phyloP scores from a whole-genome alignment of 92 coral and sea anemone species.

The Epizoanthus stellaris region DNA sequence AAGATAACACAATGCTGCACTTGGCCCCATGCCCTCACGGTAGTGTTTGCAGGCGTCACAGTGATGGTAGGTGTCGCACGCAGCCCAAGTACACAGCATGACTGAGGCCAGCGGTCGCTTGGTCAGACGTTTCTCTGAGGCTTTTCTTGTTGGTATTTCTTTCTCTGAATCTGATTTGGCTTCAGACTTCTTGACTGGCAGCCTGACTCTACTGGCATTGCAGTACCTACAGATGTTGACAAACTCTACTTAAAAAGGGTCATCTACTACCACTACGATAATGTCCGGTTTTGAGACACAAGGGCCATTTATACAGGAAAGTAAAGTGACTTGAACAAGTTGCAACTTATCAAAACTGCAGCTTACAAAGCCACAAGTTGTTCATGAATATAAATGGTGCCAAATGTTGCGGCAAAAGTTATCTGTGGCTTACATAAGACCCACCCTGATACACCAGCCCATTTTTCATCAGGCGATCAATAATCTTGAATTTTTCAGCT shows the following conservation, averaged over 20 bases:
- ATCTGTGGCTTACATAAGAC: too few relatives aligned
- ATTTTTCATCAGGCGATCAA: too few relatives aligned
- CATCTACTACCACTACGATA: background rate
- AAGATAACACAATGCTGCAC: constrained; percentile 69
- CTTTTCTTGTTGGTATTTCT: constrained; percentile 25
- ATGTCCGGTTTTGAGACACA: too few relatives aligned
- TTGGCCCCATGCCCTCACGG: constrained; percentile 95
- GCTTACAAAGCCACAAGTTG: too few relatives aligned
- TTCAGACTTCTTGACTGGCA: constrained; percentile 47
- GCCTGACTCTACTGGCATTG: constrained; percentile 64
- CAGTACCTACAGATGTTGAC: constrained; percentile 32
- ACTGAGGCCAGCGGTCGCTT: constrained; percentile 77
- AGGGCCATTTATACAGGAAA: too few relatives aligned
- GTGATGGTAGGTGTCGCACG: constrained; percentile 92
- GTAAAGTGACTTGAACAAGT: too few relatives aligned
- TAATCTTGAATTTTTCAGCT: too few relatives aligned
- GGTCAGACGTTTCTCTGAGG: constrained; percentile 44
- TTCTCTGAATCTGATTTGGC: constrained; percentile 28
- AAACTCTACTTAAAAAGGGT: background rate
- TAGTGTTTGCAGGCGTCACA: constrained; percentile 94
- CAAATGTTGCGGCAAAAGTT: too few relatives aligned
- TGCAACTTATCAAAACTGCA: too few relatives aligned
- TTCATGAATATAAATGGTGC: too few relatives aligned
- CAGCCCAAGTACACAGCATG: constrained; percentile 79
- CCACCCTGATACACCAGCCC: too few relatives aligned